Base-by-base conservation (phyloP, 2,888 invertebrate species). In the Choreutis nemorana region DNA sequence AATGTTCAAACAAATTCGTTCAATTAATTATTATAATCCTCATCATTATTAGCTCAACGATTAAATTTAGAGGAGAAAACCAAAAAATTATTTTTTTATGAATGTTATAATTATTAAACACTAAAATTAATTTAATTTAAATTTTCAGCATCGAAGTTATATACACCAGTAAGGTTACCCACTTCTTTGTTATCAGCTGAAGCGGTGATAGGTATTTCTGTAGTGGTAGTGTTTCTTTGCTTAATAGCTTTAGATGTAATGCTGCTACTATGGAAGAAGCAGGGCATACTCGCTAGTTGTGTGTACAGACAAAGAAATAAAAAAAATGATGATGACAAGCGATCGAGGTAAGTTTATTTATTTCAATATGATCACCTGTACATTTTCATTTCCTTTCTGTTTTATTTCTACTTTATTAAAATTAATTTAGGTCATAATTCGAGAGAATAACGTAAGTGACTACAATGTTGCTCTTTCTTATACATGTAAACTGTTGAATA, bases 201-300 rank as follows among this genome's bases (percentile, higher is more conserved):
- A 2, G 84, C 87, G 15, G 87, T 95, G 36, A 88, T 95, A 40
- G 91, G 89, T 29, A 87, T 95, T 50, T 89, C 93, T 16, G 82
- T 94, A 30, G 87, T 87, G 2, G 86, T 90, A 14, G 84, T 94
- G 11, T 68, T 91, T 2, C 51, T 90, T 18, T 81, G 92, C 32
- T 70, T 95, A 26, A 60, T 95, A 39, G 65, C 95, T 26, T 80
- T 95, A 36, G 97, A 97, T 60, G 60, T 93, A 1, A 80, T 90
- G 7, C 90, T 95, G 51, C 87, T 87, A 56, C 57, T 82, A 58
- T 72, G 83, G 50, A 71, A 72, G 41, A 54, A 72, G 34, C 78
- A 86, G 51, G 88, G 88, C n/a, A 78, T 88, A 23, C 75, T 87
- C 38, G 87, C 87, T n/a, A 71, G 78, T 29, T 81, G 86, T 50